These are phyloP conservation scores for Lucilia cuprina DNA, from an alignment of 1,140 invertebrate genomes.

Conservation along the genomic window DNA sequence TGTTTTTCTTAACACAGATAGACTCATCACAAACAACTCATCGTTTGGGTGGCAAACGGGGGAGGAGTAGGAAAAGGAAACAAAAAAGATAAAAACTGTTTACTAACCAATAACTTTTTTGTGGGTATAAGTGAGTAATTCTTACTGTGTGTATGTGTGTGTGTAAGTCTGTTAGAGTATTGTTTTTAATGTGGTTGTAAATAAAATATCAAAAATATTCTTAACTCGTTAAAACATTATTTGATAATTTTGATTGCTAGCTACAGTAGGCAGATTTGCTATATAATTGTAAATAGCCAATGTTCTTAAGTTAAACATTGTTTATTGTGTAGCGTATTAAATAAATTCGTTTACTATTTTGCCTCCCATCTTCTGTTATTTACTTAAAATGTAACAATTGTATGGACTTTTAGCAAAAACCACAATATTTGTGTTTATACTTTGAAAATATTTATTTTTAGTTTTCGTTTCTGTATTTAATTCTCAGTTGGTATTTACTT, in stretches of 20 bases:
- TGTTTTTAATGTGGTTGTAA: background rate
- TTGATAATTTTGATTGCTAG: background rate
- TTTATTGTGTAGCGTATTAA: background rate
- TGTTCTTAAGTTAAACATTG: no score
- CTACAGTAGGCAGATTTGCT: background rate
- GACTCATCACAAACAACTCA: background rate
- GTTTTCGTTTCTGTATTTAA: background rate
- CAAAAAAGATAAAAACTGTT: background rate
- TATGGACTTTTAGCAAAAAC: background rate
- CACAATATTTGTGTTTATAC: background rate
- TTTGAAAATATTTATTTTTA: background rate
- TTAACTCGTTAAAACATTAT: constrained; percentile 1
- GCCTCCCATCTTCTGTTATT: background rate
- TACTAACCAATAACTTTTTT: background rate
- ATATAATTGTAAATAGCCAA: no score
- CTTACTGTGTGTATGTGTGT: no score
- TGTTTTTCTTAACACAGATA: background rate
- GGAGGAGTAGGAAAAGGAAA: background rate
- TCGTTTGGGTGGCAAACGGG: background rate
- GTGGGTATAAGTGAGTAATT: background rate
- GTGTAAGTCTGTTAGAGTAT: background rate
- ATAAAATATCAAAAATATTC: background rate
- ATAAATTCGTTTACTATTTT: background rate
- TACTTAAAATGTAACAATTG: background rate
- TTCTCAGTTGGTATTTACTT: background rate